Evolutionary conservation across 1,140 invertebrate genomes (phyloP).

Genomic region (Dryas iulia): DNA sequence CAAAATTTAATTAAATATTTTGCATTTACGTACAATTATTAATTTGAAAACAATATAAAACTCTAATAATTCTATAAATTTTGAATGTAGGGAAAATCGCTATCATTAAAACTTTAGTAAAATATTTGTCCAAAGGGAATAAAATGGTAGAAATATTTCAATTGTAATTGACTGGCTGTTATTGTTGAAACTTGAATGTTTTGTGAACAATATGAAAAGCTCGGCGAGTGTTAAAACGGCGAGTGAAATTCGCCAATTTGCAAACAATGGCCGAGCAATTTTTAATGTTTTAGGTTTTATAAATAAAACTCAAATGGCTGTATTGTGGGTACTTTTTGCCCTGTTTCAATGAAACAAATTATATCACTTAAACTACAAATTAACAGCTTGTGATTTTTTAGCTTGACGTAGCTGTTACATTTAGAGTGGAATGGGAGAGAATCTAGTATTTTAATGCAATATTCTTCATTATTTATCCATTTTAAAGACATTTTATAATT

Average conservation of each 20-base stretch:
- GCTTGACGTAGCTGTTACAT: too few relatives aligned
- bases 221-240: conserved; percentile 24
- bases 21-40: background rate
- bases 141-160: conserved; percentile 15
- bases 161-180: conserved; percentile 28
- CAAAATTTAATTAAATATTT: background rate
- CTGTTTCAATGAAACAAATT: background rate
- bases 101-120: background rate
- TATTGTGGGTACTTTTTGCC: background rate
- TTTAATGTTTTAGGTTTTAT: conserved; percentile 22
- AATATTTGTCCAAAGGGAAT: conserved; percentile 5
- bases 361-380: background rate
- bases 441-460: too few relatives aligned
- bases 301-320: conserved; percentile 23
- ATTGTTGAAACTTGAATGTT: conserved; percentile 29
- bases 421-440: too few relatives aligned
- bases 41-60: background rate
- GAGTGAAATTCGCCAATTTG: conserved; percentile 30
- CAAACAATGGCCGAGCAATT: conserved; percentile 25
- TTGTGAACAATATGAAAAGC: conserved; percentile 28
- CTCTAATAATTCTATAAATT: background rate
- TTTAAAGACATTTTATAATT: too few relatives aligned
- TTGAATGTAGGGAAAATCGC: background rate
- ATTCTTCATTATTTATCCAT: too few relatives aligned
- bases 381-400: too few relatives aligned